These are phyloP conservation scores for Tortrix viridana DNA, from an alignment of 2,888 invertebrate species.

Conservation along the genomic window DNA sequence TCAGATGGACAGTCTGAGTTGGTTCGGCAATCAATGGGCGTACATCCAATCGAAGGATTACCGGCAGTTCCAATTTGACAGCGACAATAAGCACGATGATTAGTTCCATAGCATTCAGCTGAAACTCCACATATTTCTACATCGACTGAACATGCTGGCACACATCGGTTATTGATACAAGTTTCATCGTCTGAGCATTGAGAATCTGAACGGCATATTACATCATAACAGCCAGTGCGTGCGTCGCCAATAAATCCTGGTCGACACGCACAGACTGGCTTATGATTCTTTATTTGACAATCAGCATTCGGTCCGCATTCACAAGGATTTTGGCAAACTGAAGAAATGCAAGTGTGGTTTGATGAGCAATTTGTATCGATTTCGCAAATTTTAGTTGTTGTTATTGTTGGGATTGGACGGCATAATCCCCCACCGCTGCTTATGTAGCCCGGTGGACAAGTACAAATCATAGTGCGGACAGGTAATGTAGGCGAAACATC, in stretches of 20 bases:
- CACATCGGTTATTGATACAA: constrained; percentile 92
- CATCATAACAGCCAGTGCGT: constrained; percentile 90
- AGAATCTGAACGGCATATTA: constrained; percentile 88
- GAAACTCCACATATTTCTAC: constrained; percentile 89
- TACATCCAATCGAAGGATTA: constrained; percentile 91
- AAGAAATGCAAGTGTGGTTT: constrained; percentile 91
- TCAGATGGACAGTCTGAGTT: constrained; percentile 92
- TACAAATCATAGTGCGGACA: constrained; percentile 94
- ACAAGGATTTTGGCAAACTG: constrained; percentile 92
- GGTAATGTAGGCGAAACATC: constrained; percentile 92
- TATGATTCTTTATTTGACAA: constrained; percentile 93
- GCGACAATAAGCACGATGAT: constrained; percentile 92
- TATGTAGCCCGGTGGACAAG: constrained; percentile 94
- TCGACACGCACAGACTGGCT: constrained; percentile 93
- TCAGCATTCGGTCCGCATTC: constrained; percentile 93
- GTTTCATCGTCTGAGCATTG: constrained; percentile 93
- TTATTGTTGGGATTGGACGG: constrained; percentile 87
- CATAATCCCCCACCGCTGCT: constrained; percentile 94
- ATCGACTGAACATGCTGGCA: constrained; percentile 90
- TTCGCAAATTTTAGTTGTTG: constrained; percentile 87
- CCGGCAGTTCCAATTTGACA: constrained; percentile 92
- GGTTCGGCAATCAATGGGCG: constrained; percentile 90
- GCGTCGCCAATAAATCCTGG: constrained; percentile 94
- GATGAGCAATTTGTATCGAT: constrained; percentile 91
- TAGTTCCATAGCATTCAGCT: constrained; percentile 91